Evolutionary conservation across 2,888 invertebrate species (phyloP).

Genomic region (Uropetala carovei): DNA sequence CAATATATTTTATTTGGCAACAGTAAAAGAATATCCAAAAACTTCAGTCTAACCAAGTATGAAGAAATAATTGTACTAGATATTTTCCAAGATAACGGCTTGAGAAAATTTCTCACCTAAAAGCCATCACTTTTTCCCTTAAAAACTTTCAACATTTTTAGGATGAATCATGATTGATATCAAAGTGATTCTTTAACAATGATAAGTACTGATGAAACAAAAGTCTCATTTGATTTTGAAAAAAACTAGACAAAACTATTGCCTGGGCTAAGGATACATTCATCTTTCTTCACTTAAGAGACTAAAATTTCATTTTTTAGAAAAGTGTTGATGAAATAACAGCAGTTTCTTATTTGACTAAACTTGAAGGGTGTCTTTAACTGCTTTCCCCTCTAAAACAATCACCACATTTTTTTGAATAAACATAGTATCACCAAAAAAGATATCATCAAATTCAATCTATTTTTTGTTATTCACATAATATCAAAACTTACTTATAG

Average conservation of each 20-base stretch:
- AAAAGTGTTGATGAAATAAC: conserved; percentile 57
- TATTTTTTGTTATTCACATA: conserved; percentile 48
- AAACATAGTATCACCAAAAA: conserved; percentile 55
- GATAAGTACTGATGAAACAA: conserved; percentile 56
- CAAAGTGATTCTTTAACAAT: conserved; percentile 61
- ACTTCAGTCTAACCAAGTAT: conserved; percentile 48
- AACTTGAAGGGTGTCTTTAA: conserved; percentile 40
- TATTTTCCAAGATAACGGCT: conserved; percentile 52
- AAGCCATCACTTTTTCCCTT: conserved; percentile 40
- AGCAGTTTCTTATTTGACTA: conserved; percentile 50
- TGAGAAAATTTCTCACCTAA: conserved; percentile 41
- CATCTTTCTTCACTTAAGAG: conserved; percentile 16
- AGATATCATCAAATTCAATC: conserved; percentile 50
- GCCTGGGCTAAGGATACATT: conserved; percentile 42
- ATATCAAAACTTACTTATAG: conserved; percentile 59
- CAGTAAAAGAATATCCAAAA: conserved; percentile 64
- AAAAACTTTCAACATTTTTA: conserved; percentile 57
- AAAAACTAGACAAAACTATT: conserved; percentile 59
- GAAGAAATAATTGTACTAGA: conserved; percentile 63
- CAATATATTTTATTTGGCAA: conserved; percentile 54
- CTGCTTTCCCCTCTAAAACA: conserved; percentile 41
- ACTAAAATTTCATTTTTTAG: conserved; percentile 60
- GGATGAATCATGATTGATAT: conserved; percentile 56
- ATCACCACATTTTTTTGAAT: conserved; percentile 54
- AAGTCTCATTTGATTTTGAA: conserved; percentile 52